Conservation (phyloP, 2,797 vertebrate genomes). For the Lithobates sylvaticus region DNA sequence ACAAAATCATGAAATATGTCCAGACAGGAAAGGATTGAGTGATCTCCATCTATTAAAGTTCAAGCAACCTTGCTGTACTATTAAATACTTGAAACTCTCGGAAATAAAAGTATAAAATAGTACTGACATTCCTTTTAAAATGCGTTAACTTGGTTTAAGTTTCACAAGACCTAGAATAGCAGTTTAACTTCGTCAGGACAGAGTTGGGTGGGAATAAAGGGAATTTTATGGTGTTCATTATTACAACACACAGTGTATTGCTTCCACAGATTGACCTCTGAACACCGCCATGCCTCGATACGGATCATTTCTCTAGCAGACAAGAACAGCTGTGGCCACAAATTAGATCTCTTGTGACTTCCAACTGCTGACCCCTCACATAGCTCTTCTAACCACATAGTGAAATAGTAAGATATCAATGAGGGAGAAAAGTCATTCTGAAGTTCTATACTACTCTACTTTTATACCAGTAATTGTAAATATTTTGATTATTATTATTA, state of each 20-base stretch:
- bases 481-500: background rate
- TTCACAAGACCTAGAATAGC: background rate
- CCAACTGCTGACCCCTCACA: constrained; percentile 1
- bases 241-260: background rate
- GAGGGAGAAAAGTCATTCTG: background rate
- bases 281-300: constrained; percentile 1
- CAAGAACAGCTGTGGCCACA: constrained; percentile 29
- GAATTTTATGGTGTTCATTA: constrained; percentile 18
- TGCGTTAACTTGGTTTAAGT: no score
- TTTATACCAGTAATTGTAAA: background rate
- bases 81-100: background rate
- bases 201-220: background rate
- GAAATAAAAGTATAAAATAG: background rate
- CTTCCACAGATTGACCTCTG: constrained; percentile 15
- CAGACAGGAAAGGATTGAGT: no score
- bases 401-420: background rate
- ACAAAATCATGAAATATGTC: no score
- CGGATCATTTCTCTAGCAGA: constrained; percentile 15
- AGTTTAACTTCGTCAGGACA: background rate
- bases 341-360: constrained; percentile 40
- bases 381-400: background rate
- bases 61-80: no score
- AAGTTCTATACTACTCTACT: background rate
- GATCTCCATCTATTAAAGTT: no score
- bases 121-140: background rate